Base-by-base conservation (phyloP, 2,888 invertebrate species). In the Opisthograptis luteolata region DNA sequence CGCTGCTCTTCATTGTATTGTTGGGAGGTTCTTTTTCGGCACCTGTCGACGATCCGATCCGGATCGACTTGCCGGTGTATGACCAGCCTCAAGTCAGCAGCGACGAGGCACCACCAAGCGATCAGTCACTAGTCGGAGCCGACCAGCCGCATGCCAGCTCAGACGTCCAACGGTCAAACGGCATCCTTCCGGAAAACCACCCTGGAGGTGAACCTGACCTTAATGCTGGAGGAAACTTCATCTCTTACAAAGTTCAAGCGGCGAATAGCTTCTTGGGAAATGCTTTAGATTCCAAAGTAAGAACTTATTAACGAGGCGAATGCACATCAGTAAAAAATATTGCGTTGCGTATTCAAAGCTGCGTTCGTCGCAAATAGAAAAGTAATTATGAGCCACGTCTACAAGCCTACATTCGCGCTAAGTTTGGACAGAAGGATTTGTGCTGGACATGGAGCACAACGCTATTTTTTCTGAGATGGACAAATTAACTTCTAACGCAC, bases 11-110 rank as follows among this genome's bases (percentile, higher is more conserved):
- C 1, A 6, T 76, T 6, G 30, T 74, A 4, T 44, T 68, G 5
- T 2, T 8, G 20, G 64, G 58, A 1, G 68, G 66, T 5, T 69
- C 76, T 53, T 47, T 69, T 14, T 63, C 81, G 13, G 80, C 78
- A 1, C 89, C 92, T 9, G 61, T 64, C 1, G 87, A 88, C 44
- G 80, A 77, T 5, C 88, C 88, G 0, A 63, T 89, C 6, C 73
- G 77, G 1, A 76, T 90, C 1, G 89, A 89, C 35, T 59, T 90
- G 25, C 89, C 88, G 1, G 87, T 89, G 0, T 88, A 85, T 62
- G 75, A 87, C 50, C 70, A 74, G 36, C 81, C 86, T 0, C 66
- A 75, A 46, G 42, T 14, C 3, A 7, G 17, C 14, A 7, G 9
- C 61, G 75, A 86, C 44, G 70, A 74, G 37, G 78, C 86, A 0